Evolutionary conservation across 2,888 invertebrate genomes (phyloP).

Genomic region (Gandaritis pyraliata): DNA sequence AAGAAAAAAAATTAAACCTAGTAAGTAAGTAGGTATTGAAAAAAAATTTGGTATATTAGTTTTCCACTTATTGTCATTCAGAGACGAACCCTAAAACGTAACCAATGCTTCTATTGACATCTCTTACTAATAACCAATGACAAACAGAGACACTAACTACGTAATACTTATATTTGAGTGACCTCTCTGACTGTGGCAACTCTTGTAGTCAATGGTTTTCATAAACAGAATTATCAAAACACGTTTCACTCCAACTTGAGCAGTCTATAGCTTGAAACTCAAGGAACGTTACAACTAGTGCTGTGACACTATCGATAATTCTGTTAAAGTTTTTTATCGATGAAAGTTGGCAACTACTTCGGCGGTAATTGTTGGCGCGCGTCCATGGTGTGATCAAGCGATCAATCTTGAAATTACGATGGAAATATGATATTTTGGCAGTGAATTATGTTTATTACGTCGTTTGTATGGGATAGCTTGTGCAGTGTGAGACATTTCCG

Average conservation of each 20-base stretch:
- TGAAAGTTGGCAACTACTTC: conserved; percentile 35
- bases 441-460: conserved; percentile 25
- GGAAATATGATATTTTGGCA: conserved; percentile 19
- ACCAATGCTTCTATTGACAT: too few relatives aligned
- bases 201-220: too few relatives aligned
- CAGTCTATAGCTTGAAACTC: conserved; percentile 28
- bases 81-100: too few relatives aligned
- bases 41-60: too few relatives aligned
- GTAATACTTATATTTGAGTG: too few relatives aligned
- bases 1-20: conserved; percentile 46
- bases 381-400: conserved; percentile 35
- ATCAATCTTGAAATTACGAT: conserved; percentile 31
- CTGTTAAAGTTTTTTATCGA: conserved; percentile 37
- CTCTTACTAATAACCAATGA: too few relatives aligned
- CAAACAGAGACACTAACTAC: too few relatives aligned
- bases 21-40: background rate
- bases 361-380: conserved; percentile 37
- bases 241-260: conserved; percentile 23
- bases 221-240: background rate
- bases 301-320: conserved; percentile 34
- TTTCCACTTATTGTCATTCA: too few relatives aligned
- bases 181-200: too few relatives aligned
- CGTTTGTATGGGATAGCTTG: background rate
- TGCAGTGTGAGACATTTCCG: too few relatives aligned
- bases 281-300: conserved; percentile 34